Percentiles rank a stretch among this genome's conserved stretches.
phyloP scores from a whole-genome alignment of 2,113 vertebrate genomes.

The Microcebus tavaratra region DNA sequence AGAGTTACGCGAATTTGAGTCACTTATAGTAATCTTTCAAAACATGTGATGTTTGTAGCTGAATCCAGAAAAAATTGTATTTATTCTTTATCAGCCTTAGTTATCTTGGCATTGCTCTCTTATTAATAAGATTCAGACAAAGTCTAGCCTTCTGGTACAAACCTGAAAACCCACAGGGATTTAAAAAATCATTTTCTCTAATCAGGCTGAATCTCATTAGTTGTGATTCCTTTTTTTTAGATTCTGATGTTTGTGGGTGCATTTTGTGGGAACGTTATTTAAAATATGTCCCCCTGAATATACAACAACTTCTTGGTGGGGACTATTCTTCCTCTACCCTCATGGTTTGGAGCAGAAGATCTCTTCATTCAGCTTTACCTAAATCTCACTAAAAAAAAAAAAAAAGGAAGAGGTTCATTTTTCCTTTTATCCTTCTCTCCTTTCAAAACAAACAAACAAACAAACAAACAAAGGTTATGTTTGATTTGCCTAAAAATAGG shows the following conservation, averaged over 20 bases:
- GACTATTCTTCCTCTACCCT: background rate
- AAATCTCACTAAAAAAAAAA: conserved; percentile 25
- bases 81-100: conserved; percentile 59
- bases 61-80: conserved; percentile 71
- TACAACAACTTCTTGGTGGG: background rate
- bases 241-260: background rate
- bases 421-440: background rate
- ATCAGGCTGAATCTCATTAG: conserved; percentile 74
- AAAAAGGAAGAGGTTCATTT: background rate
- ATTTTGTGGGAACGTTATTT: conserved; percentile 57
- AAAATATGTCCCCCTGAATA: conserved; percentile 57
- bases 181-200: conserved; percentile 75
- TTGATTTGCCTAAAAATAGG: background rate
- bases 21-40: conserved; percentile 70
- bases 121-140: conserved; percentile 79
- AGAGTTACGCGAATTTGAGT: conserved; percentile 63
- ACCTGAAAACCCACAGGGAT: conserved; percentile 15
- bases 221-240: background rate
- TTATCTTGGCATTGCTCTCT: conserved; percentile 63
- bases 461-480: conserved; percentile 2
- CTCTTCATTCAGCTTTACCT: background rate
- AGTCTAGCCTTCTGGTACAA: conserved; percentile 39
- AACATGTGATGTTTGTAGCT: conserved; percentile 75
- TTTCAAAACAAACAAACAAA: conserved; percentile 34
- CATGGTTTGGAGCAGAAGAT: conserved; percentile 58